phyloP scores from a whole-genome alignment of 2,888 invertebrate species.

The Cosmorhoe ocellata region DNA sequence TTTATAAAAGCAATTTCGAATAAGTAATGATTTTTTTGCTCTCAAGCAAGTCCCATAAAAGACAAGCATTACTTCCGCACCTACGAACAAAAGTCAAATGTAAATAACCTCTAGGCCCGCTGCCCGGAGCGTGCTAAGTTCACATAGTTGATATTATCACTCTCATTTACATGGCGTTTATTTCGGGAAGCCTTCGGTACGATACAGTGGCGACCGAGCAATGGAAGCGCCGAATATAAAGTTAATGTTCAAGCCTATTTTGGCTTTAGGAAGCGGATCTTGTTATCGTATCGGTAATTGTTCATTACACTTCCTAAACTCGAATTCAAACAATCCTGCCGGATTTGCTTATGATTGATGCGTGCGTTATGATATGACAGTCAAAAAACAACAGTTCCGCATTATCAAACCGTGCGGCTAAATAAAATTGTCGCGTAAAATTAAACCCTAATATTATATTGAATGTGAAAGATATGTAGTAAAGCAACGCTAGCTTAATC shows the following conservation, averaged over 20 bases:
- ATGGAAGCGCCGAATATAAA: constrained; percentile 27
- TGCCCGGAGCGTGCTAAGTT: constrained; percentile 50
- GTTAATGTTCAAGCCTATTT: constrained; percentile 34
- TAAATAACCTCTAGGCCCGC: constrained; percentile 74
- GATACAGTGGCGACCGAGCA: constrained; percentile 31
- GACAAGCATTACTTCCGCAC: constrained; percentile 74
- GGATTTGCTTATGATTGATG: constrained; percentile 71
- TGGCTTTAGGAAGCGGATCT: constrained; percentile 73
- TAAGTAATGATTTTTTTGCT: constrained; percentile 25
- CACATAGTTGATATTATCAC: constrained; percentile 49
- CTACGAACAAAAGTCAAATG: constrained; percentile 77
- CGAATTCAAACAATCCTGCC: constrained; percentile 65
- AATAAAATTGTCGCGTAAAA: constrained; percentile 33
- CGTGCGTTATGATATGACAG: constrained; percentile 43
- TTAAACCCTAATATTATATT: not conserved
- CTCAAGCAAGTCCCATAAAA: constrained; percentile 51
- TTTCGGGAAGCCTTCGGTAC: constrained; percentile 34
- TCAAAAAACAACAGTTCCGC: constrained; percentile 63
- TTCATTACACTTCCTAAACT: constrained; percentile 72
- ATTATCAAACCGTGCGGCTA: constrained; percentile 59
- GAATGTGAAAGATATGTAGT: too few species aligned
- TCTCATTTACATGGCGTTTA: constrained; percentile 47
- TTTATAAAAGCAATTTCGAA: constrained; percentile 12
- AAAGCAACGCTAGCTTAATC: too few species aligned
- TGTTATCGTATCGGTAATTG: constrained; percentile 63